Evolutionary conservation across 2,797 vertebrate species (phyloP).

Genomic region (Brachymystax lenok): DNA sequence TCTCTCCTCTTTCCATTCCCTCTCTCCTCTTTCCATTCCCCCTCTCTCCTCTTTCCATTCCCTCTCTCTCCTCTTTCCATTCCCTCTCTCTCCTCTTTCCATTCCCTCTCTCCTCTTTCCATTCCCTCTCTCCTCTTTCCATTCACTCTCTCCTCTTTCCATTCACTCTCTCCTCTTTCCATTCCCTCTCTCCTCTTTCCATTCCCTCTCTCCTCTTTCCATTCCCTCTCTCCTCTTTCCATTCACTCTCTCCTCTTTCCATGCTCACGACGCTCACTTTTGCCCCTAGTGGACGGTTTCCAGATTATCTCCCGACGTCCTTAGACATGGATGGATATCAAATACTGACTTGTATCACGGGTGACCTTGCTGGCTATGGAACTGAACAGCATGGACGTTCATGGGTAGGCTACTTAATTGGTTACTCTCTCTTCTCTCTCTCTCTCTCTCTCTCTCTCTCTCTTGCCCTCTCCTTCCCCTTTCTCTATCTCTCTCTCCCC

Average conservation of each 20-base stretch:
- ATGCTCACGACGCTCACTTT: no score
- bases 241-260: background rate
- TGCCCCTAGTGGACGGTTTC: no score
- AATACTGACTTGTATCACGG: no score
- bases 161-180: background rate
- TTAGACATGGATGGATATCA: no score
- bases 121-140: background rate
- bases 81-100: background rate
- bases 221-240: background rate
- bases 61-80: background rate
- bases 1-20: background rate
- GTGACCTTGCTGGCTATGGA: background rate
- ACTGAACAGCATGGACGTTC: background rate
- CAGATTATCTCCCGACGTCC: no score
- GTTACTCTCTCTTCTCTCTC: background rate
- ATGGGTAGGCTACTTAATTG: background rate
- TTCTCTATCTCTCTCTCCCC: constrained; percentile 12
- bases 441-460: background rate
- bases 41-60: background rate
- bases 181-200: background rate
- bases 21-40: background rate
- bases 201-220: background rate
- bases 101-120: background rate
- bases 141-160: background rate
- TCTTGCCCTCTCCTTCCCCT: constrained; percentile 4